phyloP scores from a whole-genome alignment of 2,888 invertebrate genomes.

The Philonicus albiceps region DNA sequence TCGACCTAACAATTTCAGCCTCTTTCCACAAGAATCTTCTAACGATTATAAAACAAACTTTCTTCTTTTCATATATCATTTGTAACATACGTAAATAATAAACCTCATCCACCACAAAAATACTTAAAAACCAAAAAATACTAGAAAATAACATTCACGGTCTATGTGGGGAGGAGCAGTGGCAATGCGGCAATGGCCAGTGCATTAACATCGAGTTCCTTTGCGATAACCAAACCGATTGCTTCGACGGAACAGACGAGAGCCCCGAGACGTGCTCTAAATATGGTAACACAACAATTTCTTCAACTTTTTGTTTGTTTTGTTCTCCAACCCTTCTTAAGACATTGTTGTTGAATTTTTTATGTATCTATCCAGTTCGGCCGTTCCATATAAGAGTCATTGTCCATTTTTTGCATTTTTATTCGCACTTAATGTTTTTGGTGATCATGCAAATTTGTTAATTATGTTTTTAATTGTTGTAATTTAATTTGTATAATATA shows the following conservation, averaged over 20 bases:
- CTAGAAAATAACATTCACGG: slow-evolving; percentile 40
- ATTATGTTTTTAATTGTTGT: neutral
- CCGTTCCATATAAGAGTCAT: neutral
- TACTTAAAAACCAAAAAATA: neutral
- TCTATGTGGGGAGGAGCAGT: slow-evolving; percentile 61
- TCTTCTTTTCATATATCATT: slow-evolving; percentile 30
- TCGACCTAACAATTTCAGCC: neutral
- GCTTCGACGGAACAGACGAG: slow-evolving; percentile 71
- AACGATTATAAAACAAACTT: neutral
- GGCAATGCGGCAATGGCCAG: slow-evolving; percentile 71
- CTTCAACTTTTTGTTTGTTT: slow-evolving; percentile 24
- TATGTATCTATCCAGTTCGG: neutral
- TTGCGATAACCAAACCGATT: slow-evolving; percentile 69
- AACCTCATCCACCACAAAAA: neutral
- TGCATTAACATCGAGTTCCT: slow-evolving; percentile 68
- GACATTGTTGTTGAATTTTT: neutral
- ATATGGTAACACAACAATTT: slow-evolving; percentile 55
- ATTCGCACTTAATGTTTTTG: slow-evolving; percentile 28
- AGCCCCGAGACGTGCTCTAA: slow-evolving; percentile 54
- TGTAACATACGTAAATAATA: slow-evolving; percentile 24
- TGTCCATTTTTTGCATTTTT: neutral
- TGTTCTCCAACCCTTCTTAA: neutral
- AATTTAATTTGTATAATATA: neutral
- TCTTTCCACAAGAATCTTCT: neutral
- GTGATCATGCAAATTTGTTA: slow-evolving; percentile 38